phyloP scores from a whole-genome alignment of 2,797 vertebrate species.

The Pseudochromis fuscus region DNA sequence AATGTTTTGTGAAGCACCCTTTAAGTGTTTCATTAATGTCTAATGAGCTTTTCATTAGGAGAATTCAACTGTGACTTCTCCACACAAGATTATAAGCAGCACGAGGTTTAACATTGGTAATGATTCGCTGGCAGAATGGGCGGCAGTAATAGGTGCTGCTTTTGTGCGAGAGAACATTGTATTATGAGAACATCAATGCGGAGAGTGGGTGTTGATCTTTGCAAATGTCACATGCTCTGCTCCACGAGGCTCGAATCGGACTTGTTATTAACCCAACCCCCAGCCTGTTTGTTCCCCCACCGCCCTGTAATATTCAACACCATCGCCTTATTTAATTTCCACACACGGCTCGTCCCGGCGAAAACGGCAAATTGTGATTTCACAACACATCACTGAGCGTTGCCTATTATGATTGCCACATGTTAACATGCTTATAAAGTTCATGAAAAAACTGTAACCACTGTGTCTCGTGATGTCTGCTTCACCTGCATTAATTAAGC shows the following conservation, averaged over 20 bases:
- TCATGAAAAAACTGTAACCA: constrained; percentile 7
- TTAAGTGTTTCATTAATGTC: constrained; percentile 71
- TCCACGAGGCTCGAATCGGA: constrained; percentile 63
- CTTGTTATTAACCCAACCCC: constrained; percentile 51
- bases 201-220: constrained; percentile 80
- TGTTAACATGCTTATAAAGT: constrained; percentile 44
- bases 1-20: constrained; percentile 63
- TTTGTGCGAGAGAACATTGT: constrained; percentile 58
- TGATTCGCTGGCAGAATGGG: constrained; percentile 31
- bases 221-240: constrained; percentile 79
- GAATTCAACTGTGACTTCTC: constrained; percentile 60
- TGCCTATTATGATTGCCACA: constrained; percentile 35
- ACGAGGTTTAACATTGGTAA: constrained; percentile 40
- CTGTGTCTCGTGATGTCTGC: constrained; percentile 51
- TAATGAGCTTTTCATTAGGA: constrained; percentile 72
- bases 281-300: constrained; percentile 49
- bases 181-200: constrained; percentile 73
- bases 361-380: constrained; percentile 55
- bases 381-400: constrained; percentile 37
- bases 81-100: constrained; percentile 44
- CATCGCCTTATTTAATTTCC: constrained; percentile 52
- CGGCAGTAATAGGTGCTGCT: constrained; percentile 42
- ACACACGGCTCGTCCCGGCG: constrained; percentile 1
- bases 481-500: constrained; percentile 66
- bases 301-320: constrained; percentile 46